These are phyloP conservation scores for Acanthaster planci DNA, from an alignment of 35 echinoderm and acorn worm species.

Conservation along the genomic window DNA sequence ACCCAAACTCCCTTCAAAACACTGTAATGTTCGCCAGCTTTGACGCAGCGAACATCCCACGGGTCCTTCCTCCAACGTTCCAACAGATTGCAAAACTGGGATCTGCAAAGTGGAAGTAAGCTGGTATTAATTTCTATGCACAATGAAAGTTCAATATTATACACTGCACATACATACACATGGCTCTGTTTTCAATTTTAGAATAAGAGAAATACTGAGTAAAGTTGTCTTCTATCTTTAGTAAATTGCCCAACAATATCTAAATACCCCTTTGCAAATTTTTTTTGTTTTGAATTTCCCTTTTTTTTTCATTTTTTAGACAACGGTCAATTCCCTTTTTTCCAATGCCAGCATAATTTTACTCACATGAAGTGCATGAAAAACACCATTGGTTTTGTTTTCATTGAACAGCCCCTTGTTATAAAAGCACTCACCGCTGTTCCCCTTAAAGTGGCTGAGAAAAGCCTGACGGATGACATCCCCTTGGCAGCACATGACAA, in stretches of 20 bases:
- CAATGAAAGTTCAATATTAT: not conserved
- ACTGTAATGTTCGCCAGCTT: too few species aligned
- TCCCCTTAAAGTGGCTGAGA: too few species aligned
- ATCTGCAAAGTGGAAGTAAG: constrained; percentile 22
- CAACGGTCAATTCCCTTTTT: not conserved
- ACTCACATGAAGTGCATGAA: not conserved
- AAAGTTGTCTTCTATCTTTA: not conserved
- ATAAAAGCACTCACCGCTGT: too few species aligned
- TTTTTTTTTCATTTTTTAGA: not conserved
- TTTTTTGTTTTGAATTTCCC: not conserved
- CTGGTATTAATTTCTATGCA: not conserved
- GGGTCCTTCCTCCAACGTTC: not conserved
- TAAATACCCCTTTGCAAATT: not conserved
- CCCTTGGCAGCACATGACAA: not conserved
- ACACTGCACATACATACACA: not conserved
- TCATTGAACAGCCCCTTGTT: too few species aligned
- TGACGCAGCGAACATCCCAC: not conserved
- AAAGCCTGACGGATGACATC: too few species aligned
- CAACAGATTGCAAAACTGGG: constrained; percentile 3
- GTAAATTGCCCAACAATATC: not conserved
- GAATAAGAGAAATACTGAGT: not conserved
- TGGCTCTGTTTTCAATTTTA: not conserved
- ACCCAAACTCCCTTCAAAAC: constrained; percentile 46
- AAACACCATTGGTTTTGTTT: not conserved
- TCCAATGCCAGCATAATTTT: not conserved